Evolutionary conservation across 2,888 invertebrate genomes (phyloP).

Genomic region (Lasius platythorax): DNA sequence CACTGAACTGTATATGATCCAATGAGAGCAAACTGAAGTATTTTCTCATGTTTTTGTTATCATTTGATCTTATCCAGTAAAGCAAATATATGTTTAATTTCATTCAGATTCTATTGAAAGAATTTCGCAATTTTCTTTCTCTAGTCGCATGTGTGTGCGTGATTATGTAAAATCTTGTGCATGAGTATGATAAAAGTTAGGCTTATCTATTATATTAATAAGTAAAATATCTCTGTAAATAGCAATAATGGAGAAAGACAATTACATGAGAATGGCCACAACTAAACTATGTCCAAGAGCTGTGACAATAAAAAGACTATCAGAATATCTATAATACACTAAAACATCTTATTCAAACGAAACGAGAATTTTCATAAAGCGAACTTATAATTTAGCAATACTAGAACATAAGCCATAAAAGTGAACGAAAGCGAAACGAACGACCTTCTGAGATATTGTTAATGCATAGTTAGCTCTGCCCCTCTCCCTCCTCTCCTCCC

Average conservation of each 20-base stretch:
- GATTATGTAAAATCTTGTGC: not conserved
- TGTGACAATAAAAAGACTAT: not conserved
- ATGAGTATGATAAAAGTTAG: not conserved
- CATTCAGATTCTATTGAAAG: conserved; percentile 4
- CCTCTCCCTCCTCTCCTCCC: not conserved
- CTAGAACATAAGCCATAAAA: not conserved
- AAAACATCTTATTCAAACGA: not conserved
- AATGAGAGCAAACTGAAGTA: not conserved
- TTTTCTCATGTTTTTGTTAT: conserved; percentile 3
- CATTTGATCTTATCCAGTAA: conserved; percentile 19
- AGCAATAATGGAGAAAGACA: too few species aligned
- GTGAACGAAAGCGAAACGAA: not conserved
- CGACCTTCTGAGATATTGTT: not conserved
- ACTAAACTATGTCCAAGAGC: too few species aligned
- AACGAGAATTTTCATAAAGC: not conserved
- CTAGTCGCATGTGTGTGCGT: not conserved
- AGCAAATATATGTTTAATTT: conserved; percentile 25
- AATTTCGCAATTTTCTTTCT: not conserved
- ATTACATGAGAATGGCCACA: too few species aligned
- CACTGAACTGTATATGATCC: not conserved
- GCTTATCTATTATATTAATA: not conserved
- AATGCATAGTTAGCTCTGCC: not conserved
- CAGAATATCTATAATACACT: not conserved
- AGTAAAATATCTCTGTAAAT: too few species aligned
- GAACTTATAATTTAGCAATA: not conserved